Evolutionary conservation across 2,113 vertebrate species (phyloP).

Genomic region (Toxostoma redivivum): DNA sequence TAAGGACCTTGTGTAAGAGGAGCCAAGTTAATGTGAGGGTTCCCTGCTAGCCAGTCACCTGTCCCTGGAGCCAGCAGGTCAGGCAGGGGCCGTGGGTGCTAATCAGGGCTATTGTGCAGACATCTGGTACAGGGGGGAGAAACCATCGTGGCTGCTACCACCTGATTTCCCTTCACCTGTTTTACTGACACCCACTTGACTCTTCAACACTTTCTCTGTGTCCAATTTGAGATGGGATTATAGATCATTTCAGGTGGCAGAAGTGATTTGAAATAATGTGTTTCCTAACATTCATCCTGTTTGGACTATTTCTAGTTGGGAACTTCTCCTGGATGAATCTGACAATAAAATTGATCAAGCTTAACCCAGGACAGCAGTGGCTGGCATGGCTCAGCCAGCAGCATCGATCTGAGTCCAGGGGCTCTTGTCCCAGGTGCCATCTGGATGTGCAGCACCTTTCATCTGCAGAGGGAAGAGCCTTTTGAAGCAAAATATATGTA

Average conservation of each 20-base stretch:
- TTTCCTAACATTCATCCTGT: background rate
- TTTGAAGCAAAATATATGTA: background rate
- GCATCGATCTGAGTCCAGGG: background rate
- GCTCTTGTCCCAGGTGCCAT: background rate
- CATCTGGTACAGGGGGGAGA: background rate
- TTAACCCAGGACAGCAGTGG: background rate
- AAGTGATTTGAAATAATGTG: background rate
- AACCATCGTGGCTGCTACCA: background rate
- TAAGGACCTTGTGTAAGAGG: background rate
- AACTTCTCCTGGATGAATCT: background rate
- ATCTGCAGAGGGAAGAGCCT: background rate
- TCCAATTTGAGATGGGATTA: background rate
- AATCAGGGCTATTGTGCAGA: background rate
- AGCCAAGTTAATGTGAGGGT: background rate
- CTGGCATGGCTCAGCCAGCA: background rate
- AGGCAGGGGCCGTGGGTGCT: rapidly evolving
- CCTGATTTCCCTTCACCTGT: background rate
- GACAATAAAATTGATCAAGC: background rate
- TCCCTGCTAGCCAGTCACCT: background rate
- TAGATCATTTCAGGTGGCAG: background rate
- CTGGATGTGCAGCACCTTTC: background rate
- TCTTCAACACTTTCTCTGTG: background rate
- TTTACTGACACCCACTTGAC: background rate
- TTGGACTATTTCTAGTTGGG: background rate
- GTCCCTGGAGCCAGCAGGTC: background rate